Base-by-base conservation (phyloP, 2,888 invertebrate genomes). In the Abrostola tripartita region DNA sequence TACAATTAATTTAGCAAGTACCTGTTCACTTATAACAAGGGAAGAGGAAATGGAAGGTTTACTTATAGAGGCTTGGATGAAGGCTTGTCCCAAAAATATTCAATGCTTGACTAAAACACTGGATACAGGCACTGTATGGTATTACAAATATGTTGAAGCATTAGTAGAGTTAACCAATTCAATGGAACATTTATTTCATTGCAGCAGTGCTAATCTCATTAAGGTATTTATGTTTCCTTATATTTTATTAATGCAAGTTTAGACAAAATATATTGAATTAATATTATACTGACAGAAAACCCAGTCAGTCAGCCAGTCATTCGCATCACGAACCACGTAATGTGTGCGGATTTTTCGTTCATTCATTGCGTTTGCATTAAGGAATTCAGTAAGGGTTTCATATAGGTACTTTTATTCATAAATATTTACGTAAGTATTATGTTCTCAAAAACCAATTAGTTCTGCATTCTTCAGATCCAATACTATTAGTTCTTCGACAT, bases 31-130 rank as follows among this genome's bases (percentile, higher is more conserved):
- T 35, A 67, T 68, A 6, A 81, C 76, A 47, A 59, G 61, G 56
- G 69, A 78, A 1, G 81, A 85, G 36, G 69, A 75, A 38, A 71
- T 89, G n/a, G 85, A 87, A 42, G 81, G 81, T 0, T 75, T 69
- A 6, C 11, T 91, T 5, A 61, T 88, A 0, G 77, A 74, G 38
- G 79, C 83, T 2, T 93, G 93, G 94, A 61, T 65, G 11, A 87
- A 81, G 58, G 80, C 78, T 1, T 93, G 93, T 52, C 86, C 87
- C 0, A 79, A 81, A 37, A 79, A 81, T 6, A 72, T 74, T 1
- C 61, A 68, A 8, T 11, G 75, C 6, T 41, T 80, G 5, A 67
- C 74, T 5, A 73, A 64, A 36, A 64, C 70, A 6, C 35, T 88
- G 0, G 76, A 85, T 47, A 72, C 54, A 2, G 68, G 78, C 42